A percentile compares a stretch with the other conserved stretches of the same genome.
Evolutionary conservation across 1,140 invertebrate species (phyloP).

Genomic region (Trachymyrmex cornetzi): DNA sequence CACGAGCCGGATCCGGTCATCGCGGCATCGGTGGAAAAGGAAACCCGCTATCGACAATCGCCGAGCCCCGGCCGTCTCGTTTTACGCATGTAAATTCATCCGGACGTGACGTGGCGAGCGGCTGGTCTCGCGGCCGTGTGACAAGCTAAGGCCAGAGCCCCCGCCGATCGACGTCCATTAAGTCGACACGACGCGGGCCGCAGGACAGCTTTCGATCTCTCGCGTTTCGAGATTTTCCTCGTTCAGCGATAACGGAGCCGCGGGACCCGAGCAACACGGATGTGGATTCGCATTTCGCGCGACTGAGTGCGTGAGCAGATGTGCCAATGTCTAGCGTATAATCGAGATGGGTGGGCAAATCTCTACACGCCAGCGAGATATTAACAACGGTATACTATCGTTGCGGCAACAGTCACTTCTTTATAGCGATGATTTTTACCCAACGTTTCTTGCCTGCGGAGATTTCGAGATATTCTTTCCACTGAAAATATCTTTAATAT

Average conservation of each 20-base stretch:
- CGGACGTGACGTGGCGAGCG: slow-evolving; percentile 83
- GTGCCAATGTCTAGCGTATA: slow-evolving; percentile 30
- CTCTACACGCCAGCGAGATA: slow-evolving; percentile 16
- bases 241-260: slow-evolving; percentile 4
- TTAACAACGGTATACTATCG: slow-evolving; percentile 12
- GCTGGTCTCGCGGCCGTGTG: slow-evolving; percentile 75
- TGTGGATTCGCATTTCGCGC: slow-evolving; percentile 24
- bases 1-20: slow-evolving; percentile 71
- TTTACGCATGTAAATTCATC: slow-evolving; percentile 86
- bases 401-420: slow-evolving; percentile 27
- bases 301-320: neutral
- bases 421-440: slow-evolving; percentile 2
- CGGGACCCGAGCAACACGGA: neutral
- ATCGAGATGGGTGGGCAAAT: slow-evolving; percentile 3
- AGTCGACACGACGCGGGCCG: slow-evolving; percentile 64
- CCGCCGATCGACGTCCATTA: slow-evolving; percentile 83
- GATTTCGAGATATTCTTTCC: neutral
- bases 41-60: slow-evolving; percentile 81
- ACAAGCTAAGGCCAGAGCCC: slow-evolving; percentile 83
- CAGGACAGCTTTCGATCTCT: slow-evolving; percentile 71
- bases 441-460: neutral
- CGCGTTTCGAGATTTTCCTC: slow-evolving; percentile 75
- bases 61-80: slow-evolving; percentile 77
- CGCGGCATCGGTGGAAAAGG: slow-evolving; percentile 74
- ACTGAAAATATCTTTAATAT: neutral